Conservation (phyloP, 2,797 vertebrate genomes). For the Somateria mollissima region DNA sequence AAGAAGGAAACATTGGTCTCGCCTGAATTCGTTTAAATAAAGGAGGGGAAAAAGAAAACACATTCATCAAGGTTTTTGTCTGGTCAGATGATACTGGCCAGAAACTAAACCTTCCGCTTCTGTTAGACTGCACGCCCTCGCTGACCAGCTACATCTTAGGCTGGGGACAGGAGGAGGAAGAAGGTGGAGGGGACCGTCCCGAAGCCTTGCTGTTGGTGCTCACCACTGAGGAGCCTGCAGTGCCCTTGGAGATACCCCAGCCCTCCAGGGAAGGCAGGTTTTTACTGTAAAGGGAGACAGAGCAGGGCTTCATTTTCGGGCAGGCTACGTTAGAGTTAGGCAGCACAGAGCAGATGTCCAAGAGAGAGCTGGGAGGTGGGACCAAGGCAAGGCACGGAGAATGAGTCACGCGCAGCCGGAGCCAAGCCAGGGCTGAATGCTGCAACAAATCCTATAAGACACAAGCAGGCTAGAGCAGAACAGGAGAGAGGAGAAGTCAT, state of each 20-base stretch:
- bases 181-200: not conserved
- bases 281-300: not conserved
- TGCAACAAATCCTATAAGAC: not conserved
- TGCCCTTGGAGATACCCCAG: not conserved
- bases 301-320: not conserved
- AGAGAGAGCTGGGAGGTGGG: conserved; percentile 46
- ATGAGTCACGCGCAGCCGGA: conserved; percentile 39
- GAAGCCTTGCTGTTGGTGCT: not conserved
- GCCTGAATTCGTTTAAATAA: conserved; percentile 29
- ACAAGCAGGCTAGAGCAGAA: not conserved
- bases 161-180: not conserved
- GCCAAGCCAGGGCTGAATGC: conserved; percentile 5
- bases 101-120: not conserved
- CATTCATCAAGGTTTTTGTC: conserved; percentile 29
- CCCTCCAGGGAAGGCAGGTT: not conserved
- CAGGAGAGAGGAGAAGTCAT: not conserved
- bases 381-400: not conserved
- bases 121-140: not conserved
- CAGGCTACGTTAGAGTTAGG: not conserved
- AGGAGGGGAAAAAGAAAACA: not conserved
- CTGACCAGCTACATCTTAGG: not conserved
- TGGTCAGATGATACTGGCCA: not conserved
- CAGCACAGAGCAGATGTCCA: conserved; percentile 35
- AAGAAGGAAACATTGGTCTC: conserved; percentile 3
- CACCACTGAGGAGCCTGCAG: not conserved